Percentiles rank a stretch among this genome's conserved stretches.
These are phyloP conservation scores for Nyctalus aviator DNA, from an alignment of 2,797 vertebrate species.

Conservation along the genomic window DNA sequence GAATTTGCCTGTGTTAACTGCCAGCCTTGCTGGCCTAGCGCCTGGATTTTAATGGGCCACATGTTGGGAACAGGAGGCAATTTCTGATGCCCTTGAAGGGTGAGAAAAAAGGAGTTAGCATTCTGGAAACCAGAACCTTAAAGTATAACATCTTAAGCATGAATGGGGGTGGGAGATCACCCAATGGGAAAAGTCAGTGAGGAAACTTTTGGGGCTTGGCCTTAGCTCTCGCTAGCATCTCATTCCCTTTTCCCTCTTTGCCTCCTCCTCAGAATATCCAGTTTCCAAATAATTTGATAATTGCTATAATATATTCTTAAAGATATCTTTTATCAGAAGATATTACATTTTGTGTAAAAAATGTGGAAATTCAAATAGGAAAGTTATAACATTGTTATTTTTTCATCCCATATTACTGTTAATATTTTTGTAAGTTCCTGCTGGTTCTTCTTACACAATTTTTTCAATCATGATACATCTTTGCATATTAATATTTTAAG, in stretches of 20 bases:
- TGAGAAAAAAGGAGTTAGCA: constrained; percentile 60
- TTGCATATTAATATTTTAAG: background rate
- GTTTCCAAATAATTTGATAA: background rate
- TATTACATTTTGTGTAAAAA: constrained; percentile 5
- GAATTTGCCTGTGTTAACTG: constrained; percentile 41
- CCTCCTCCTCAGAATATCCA: background rate
- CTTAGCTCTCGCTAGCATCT: background rate
- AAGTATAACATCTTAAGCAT: background rate
- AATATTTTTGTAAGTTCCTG: constrained; percentile 41
- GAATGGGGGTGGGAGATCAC: background rate
- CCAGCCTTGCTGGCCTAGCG: background rate
- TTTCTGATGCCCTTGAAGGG: constrained; percentile 47
- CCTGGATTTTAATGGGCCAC: constrained; percentile 60
- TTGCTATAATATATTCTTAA: background rate
- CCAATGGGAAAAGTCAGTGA: background rate
- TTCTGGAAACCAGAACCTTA: background rate
- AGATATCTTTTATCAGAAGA: background rate
- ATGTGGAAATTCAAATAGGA: background rate
- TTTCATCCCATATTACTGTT: background rate
- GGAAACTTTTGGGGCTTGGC: background rate
- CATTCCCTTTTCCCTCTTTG: background rate
- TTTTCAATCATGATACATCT: background rate
- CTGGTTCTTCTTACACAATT: background rate
- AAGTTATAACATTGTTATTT: background rate
- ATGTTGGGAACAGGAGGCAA: constrained; percentile 66